phyloP scores from a whole-genome alignment of 92 coral and sea anemone species.

The Ricordea florida region DNA sequence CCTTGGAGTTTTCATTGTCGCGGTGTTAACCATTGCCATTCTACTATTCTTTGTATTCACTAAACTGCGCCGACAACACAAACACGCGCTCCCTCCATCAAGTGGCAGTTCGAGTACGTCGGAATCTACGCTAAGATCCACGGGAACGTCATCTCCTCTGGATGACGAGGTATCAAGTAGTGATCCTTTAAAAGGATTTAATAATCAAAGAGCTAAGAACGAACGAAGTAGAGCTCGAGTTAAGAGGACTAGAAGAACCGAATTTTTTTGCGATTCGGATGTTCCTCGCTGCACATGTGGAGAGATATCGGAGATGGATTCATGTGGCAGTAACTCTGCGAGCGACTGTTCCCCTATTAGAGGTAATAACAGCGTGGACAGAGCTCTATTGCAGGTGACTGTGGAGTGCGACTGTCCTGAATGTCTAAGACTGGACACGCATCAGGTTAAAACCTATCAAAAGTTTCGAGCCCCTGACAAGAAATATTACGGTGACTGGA shows the following conservation, averaged over 20 bases:
- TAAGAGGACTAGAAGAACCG: conserved; percentile 42
- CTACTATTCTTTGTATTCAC: conserved; percentile 75
- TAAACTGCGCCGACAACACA: conserved; percentile 85
- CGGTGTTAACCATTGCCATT: conserved; percentile 71
- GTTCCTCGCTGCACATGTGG: conserved; percentile 85
- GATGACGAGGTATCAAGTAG: conserved; percentile 71
- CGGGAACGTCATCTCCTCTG: conserved; percentile 76
- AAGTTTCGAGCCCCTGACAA: conserved; percentile 84
- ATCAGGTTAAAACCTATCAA: neutral
- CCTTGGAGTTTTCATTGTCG: conserved; percentile 81
- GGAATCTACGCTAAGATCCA: conserved; percentile 85
- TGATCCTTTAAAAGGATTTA: conserved; percentile 56
- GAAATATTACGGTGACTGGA: conserved; percentile 90
- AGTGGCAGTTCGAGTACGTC: conserved; percentile 94
- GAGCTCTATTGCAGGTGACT: conserved; percentile 35
- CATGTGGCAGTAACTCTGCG: conserved; percentile 65
- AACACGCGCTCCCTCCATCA: conserved; percentile 51
- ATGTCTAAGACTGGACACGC: conserved; percentile 52
- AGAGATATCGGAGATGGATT: conserved; percentile 69
- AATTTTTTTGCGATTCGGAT: conserved; percentile 63
- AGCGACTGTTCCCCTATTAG: conserved; percentile 73
- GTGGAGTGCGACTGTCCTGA: conserved; percentile 74
- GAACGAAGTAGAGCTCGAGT: conserved; percentile 53
- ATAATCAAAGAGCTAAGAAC: conserved; percentile 30
- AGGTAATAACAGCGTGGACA: conserved; percentile 36